Percentiles rank a stretch among this genome's conserved stretches.
These are phyloP conservation scores for Butorides virescens DNA, from an alignment of 2,113 vertebrate species.

Conservation along the genomic window DNA sequence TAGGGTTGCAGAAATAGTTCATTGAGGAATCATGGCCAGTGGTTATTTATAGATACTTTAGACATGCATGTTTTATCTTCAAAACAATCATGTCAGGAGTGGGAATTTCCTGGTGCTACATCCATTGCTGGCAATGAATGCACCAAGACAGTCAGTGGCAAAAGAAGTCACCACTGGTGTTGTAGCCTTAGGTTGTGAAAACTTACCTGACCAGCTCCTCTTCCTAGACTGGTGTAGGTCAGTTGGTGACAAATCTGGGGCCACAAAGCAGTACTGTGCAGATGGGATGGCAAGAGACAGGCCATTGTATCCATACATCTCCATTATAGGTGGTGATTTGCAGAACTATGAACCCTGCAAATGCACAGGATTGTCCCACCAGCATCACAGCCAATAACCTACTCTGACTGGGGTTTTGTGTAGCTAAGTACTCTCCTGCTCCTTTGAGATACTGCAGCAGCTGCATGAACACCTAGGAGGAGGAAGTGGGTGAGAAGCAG, in stretches of 20 bases:
- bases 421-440: slow-evolving; percentile 37
- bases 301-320: background rate
- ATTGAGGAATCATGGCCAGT: slow-evolving; percentile 71
- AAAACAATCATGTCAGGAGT: slow-evolving; percentile 13
- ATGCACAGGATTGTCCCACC: slow-evolving; percentile 34
- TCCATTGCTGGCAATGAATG: slow-evolving; percentile 75
- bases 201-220: background rate
- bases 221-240: background rate
- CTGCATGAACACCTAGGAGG: background rate
- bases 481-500: slow-evolving; percentile 27
- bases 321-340: background rate
- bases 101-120: slow-evolving; percentile 54
- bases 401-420: slow-evolving; percentile 3
- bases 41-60: slow-evolving; percentile 68
- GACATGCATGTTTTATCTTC: slow-evolving; percentile 19
- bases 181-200: background rate
- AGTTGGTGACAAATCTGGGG: background rate
- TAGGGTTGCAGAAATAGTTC: slow-evolving; percentile 65
- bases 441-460: slow-evolving; percentile 24
- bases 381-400: slow-evolving; percentile 18
- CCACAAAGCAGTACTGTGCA: slow-evolving; percentile 22
- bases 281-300: background rate
- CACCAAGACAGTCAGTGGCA: slow-evolving; percentile 56
- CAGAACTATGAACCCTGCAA: background rate
- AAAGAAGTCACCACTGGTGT: slow-evolving; percentile 19